Base-by-base conservation (phyloP, 2,888 invertebrate species). In the Synanthedon myopaeformis region DNA sequence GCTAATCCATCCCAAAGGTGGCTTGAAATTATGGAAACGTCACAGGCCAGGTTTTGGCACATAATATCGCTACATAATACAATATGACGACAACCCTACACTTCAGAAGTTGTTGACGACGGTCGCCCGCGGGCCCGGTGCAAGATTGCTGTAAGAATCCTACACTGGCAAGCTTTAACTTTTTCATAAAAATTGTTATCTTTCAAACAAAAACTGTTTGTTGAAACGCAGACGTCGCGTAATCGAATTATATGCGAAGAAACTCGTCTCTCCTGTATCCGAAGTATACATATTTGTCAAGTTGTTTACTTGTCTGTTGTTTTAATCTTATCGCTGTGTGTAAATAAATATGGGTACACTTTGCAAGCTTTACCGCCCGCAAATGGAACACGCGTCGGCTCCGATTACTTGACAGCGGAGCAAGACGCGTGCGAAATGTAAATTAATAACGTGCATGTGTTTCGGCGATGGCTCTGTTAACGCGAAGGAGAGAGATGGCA, bases 371-470 rank as follows among this genome's bases (percentile, higher is more conserved):
- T 55, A 53, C 57, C 53, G 45, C 45, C n/a, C 45, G n/a, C 45
- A 45, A 45, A 45, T 45, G 45, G 56, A 51, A 56, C 56, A 56
- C 51, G 58, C 52, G 52, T 51, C 55, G 54, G 14, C 12, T 42
- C 42, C 66, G 64, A 66, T 64, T 64, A 59, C 60, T 50, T 53
- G 54, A 56, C 59, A 58, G 55, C 51, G 51, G 56, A 45, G 57
- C 59, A 58, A 53, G 58, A 55, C 49, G 49, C 19, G 49, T 56
- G 52, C 51, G 58, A 60, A 62, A 69, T 72, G 67, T 62, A 61
- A 68, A 73, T 70, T 70, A 65, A 68, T 67, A 68, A 65, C 55
- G 54, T 52, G 59, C 59, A 64, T 61, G 64, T 64, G 60, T 69
- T 63, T 62, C 60, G 57, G 64, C 69, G 63, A 70, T 69, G 62